Evolutionary conservation across 2,888 invertebrate species (phyloP).

Genomic region (Microctonus brassicae): DNA sequence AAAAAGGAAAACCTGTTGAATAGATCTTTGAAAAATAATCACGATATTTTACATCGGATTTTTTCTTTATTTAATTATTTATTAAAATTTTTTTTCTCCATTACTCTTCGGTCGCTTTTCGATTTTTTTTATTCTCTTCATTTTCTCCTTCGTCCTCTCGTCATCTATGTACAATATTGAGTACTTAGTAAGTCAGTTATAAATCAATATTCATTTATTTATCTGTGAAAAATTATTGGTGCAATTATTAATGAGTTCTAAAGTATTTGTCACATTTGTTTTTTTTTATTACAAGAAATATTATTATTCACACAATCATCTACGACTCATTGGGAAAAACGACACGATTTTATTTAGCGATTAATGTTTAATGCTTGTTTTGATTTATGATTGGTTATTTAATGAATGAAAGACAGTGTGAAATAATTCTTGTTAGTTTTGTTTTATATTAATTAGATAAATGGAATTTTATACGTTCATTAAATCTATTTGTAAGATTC

Average conservation of each 20-base stretch:
- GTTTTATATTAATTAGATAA: not conserved
- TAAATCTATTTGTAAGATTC: not conserved
- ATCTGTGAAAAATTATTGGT: constrained; percentile 1
- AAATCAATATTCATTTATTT: not conserved
- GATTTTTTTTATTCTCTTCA: not conserved
- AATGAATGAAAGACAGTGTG: not conserved
- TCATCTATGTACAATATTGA: constrained; percentile 47
- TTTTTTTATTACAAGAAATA: not conserved
- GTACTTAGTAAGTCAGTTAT: constrained; percentile 13
- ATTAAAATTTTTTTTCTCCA: no score
- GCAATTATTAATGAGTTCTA: not conserved
- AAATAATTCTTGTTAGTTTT: not conserved
- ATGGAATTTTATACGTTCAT: not conserved
- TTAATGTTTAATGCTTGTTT: not conserved
- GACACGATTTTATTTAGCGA: not conserved
- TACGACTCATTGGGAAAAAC: not conserved
- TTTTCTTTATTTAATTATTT: not conserved
- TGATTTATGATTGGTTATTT: not conserved
- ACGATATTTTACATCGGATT: not conserved
- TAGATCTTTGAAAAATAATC: not conserved
- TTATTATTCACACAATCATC: not conserved
- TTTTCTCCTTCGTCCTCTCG: constrained; percentile 5
- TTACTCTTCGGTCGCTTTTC: not conserved
- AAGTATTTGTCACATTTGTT: not conserved
- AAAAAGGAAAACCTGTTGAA: not conserved